Evolutionary conservation across 1,140 invertebrate species (phyloP), one percentile per base, ranked within the genome.

Genomic region (Drosophila guanche): DNA sequence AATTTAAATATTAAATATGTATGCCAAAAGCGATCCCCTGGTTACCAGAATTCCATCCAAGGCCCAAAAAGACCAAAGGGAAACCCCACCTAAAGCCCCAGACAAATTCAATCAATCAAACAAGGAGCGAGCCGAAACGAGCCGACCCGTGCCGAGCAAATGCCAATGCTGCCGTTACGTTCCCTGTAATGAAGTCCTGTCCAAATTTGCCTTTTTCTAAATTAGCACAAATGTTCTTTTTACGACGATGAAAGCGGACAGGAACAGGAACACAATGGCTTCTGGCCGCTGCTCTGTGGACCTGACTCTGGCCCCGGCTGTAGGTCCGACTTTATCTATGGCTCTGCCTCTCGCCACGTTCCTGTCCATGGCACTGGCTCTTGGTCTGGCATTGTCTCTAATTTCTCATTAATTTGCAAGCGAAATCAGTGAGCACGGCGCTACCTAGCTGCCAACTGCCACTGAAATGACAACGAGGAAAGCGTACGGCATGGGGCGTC

Each of bases 361-460:
- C n/a, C 47, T 56, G 14, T 29, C 46, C 43, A 48, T 22, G 51
- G 5, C 59, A 57, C 57, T 74, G 61, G 37, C 46, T 75, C 58
- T 47, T 47, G 58, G 58, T 63, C 65, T 43, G 54, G 45, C 84
- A 86, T 84, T 88, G 84, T 89, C 84, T 88, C 84, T 89, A 88
- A 88, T 88, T 90, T 90, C 81, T 88, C 86, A 90, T 90, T 90
- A 90, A 90, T 90, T 90, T 90, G 86, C 86, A 90, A 90, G 88
- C 89, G 72, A 90, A 90, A 90, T 90, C 86, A 90, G 88, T 86
- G 86, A 86, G 76, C 83, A 88, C 54, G 57, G 66, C 47, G 48
- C 43, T 27, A 50, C 65, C 22, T 29, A 3, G 54, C 37, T 8
- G 33, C 12, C 8, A 12, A 23, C 52, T 14, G 41, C 40, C 41